Base-by-base conservation (phyloP, 2,113 vertebrate genomes). In the Tichodroma muraria region DNA sequence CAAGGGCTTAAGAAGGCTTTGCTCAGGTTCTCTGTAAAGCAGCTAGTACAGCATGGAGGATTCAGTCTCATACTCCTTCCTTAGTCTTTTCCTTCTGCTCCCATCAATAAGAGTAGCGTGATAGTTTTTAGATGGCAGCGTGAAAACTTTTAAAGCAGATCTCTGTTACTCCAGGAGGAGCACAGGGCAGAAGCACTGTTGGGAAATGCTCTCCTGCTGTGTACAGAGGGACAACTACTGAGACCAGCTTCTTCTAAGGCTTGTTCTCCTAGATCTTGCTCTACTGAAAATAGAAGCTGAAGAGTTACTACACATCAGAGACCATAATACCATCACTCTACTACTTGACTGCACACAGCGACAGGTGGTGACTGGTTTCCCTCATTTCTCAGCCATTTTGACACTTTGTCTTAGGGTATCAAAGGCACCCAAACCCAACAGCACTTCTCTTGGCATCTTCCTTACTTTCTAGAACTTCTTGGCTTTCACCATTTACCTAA, bases 71-170 rank as follows among this genome's bases (percentile, higher is more conserved):
- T 42, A 1, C 23, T 28, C 14, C 33, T 85, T 53, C 37, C 28
- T 54, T 28, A 47, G 45, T 17, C 54, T 83, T 89, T 81, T 57
- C 31, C 63, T 69, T 85, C 88, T 77, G 38, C 13, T 90, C 19
- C 35, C 33, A 66, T 50, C 13, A 24, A 4, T 73, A 71, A 44
- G 28, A 33, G 18, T 17, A 35, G 15, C 0, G 0, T 28, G 24
- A 30, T 9, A 31, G 25, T 7, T 85, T 87, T 60, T 49, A 85
- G 66, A 49, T 76, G 70, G 15, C 49, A 82, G 44, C 38, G 28
- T 52, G 44, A 47, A 78, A 31, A n/a, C 52, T 73, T 65, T 80
- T 66, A 71, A 52, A 77, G 68, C 15, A 8, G 18, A 18, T 71
- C 8, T 24, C 23, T 52, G 1, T 49, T 66, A 40, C 0, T 56